These are phyloP conservation scores for Tamias sibiricus DNA, from an alignment of 2,113 vertebrate genomes.

Conservation along the genomic window DNA sequence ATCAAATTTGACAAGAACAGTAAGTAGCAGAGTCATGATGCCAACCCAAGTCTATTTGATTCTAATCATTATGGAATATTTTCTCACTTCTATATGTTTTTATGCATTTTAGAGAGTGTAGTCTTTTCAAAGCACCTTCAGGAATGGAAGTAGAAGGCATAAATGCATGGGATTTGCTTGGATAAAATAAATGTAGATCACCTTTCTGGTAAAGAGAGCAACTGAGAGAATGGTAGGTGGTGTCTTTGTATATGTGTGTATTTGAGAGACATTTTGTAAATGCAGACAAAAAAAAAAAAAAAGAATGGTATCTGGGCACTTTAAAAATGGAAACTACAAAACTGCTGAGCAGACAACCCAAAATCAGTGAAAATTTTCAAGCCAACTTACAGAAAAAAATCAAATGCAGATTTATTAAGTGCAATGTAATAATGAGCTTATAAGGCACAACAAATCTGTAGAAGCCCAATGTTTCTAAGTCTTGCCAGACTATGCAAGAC, in stretches of 20 bases:
- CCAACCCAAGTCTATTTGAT: not conserved
- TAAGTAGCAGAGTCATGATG: not conserved
- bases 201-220: not conserved
- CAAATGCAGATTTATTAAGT: slow-evolving; percentile 77
- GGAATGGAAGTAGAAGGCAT: not conserved
- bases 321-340: slow-evolving; percentile 16
- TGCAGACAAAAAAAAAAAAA: not conserved
- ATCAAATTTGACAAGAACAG: not conserved
- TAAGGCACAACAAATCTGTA: slow-evolving; percentile 57
- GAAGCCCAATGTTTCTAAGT: slow-evolving; percentile 53
- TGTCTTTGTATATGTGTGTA: not conserved
- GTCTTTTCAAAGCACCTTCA: not conserved
- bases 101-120: not conserved
- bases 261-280: slow-evolving; percentile 30
- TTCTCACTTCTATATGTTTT: not conserved
- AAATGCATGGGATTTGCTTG: not conserved
- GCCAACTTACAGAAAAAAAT: slow-evolving; percentile 61
- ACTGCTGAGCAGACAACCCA: slow-evolving; percentile 64
- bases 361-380: slow-evolving; percentile 68
- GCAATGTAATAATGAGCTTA: slow-evolving; percentile 64
- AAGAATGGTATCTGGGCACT: slow-evolving; percentile 1
- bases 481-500: slow-evolving; percentile 70
- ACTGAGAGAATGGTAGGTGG: not conserved
- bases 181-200: not conserved
- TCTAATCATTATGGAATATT: not conserved